Conservation (phyloP, 2,797 vertebrate genomes). For the Danio tinwini region DNA sequence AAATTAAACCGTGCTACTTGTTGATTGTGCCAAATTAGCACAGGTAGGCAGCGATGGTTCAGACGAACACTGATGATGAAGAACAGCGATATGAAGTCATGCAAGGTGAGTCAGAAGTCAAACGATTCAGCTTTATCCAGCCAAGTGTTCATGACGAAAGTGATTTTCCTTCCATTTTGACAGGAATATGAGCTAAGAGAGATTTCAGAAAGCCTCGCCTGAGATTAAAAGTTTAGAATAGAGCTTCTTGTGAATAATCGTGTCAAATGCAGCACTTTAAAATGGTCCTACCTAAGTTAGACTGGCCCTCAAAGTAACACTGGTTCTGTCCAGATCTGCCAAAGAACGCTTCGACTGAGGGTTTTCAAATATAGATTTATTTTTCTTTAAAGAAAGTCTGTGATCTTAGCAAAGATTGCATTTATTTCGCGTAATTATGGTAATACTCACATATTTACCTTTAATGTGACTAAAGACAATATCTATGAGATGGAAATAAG, state of each 20-base stretch:
- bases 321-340: conserved; percentile 71
- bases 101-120: conserved; percentile 1
- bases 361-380: conserved; percentile 55
- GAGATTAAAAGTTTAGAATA: conserved; percentile 56
- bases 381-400: conserved; percentile 56
- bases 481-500: conserved; percentile 30
- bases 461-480: conserved; percentile 40
- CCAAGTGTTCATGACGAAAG: conserved; percentile 23
- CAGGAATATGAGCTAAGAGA: background rate
- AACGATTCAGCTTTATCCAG: conserved; percentile 2
- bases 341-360: conserved; percentile 67
- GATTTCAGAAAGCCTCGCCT: conserved; percentile 28
- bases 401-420: conserved; percentile 50
- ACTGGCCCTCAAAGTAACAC: conserved; percentile 62
- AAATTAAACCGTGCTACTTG: conserved; percentile 35
- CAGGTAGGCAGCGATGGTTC: conserved; percentile 9
- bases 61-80: background rate
- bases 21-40: conserved; percentile 57
- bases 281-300: conserved; percentile 62
- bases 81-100: background rate
- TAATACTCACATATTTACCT: conserved; percentile 52
- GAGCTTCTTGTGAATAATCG: conserved; percentile 68
- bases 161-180: conserved; percentile 26
- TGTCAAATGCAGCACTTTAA: conserved; percentile 77
- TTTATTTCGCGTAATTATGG: conserved; percentile 49